Percentiles rank a stretch among this genome's conserved stretches.
phyloP scores from a whole-genome alignment of 2,888 invertebrate genomes.

The Phrixothrix hirtus region DNA sequence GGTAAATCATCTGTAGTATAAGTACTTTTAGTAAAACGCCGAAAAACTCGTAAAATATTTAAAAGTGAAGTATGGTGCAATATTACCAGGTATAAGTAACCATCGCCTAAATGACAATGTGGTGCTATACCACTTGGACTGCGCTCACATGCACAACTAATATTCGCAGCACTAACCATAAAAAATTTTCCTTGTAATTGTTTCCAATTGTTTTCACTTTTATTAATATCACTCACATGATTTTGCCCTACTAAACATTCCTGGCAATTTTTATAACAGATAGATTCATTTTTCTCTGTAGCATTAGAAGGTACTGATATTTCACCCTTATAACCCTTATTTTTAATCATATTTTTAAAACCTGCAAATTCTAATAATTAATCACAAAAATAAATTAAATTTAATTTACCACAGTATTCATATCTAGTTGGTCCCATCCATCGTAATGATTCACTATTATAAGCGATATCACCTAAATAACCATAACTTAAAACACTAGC shows the following conservation, averaged over 20 bases:
- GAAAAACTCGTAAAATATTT: conserved; percentile 71
- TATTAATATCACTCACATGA: conserved; percentile 22
- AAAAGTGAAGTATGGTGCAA: conserved; percentile 72
- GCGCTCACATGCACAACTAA: conserved; percentile 74
- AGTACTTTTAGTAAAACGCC: conserved; percentile 64
- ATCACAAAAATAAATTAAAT: not conserved
- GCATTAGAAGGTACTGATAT: conserved; percentile 60
- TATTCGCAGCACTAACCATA: conserved; percentile 77
- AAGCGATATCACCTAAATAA: conserved; percentile 80
- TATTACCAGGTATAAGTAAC: conserved; percentile 75
- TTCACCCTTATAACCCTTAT: conserved; percentile 68
- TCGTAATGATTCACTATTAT: conserved; percentile 77
- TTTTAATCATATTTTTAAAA: conserved; percentile 65
- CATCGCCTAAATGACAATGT: conserved; percentile 78
- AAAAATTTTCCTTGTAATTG: conserved; percentile 73
- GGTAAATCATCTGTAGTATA: conserved; percentile 72
- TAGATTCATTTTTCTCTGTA: conserved; percentile 54
- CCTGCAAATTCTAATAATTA: conserved; percentile 49
- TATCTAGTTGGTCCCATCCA: conserved; percentile 88
- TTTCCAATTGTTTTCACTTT: conserved; percentile 54
- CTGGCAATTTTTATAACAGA: conserved; percentile 60
- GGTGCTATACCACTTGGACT: conserved; percentile 79
- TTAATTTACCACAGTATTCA: conserved; percentile 68
- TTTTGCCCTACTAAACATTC: conserved; percentile 47
- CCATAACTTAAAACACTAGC: conserved; percentile 83